Evolutionary conservation across 2,888 invertebrate genomes (phyloP).

Genomic region (Oligia strigilis): DNA sequence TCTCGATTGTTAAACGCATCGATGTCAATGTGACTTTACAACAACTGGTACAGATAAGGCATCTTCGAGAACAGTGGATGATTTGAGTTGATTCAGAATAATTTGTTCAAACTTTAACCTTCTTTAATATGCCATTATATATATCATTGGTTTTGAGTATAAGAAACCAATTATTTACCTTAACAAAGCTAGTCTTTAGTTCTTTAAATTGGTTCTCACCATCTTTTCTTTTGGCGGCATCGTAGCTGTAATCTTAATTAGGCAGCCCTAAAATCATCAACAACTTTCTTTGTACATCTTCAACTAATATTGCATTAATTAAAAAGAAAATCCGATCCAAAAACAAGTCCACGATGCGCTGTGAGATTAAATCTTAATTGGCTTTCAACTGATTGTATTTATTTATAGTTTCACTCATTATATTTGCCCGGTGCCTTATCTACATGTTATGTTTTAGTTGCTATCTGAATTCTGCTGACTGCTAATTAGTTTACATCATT

Average conservation of each 20-base stretch:
- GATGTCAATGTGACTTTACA: constrained; percentile 40
- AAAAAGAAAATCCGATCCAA: constrained; percentile 49
- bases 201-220: neutral
- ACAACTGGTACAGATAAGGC: constrained; percentile 33
- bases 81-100: constrained; percentile 2
- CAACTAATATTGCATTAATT: constrained; percentile 47
- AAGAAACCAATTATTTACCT: neutral
- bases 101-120: constrained; percentile 10
- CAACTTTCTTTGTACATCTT: constrained; percentile 38
- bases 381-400: constrained; percentile 56
- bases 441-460: constrained; percentile 43
- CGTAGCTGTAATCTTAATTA: constrained; percentile 16
- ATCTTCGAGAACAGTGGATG: constrained; percentile 34
- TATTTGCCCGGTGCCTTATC: constrained; percentile 47
- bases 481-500: constrained; percentile 62
- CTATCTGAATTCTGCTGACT: constrained; percentile 53
- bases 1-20: constrained; percentile 41
- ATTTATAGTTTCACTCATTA: constrained; percentile 55
- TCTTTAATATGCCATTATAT: neutral
- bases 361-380: constrained; percentile 63
- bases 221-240: constrained; percentile 10
- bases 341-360: constrained; percentile 53
- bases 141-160: neutral
- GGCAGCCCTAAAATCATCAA: constrained; percentile 11
- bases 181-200: neutral